Conservation (phyloP, 1,140 invertebrate species). For the Drosophila nigrodunni region DNA sequence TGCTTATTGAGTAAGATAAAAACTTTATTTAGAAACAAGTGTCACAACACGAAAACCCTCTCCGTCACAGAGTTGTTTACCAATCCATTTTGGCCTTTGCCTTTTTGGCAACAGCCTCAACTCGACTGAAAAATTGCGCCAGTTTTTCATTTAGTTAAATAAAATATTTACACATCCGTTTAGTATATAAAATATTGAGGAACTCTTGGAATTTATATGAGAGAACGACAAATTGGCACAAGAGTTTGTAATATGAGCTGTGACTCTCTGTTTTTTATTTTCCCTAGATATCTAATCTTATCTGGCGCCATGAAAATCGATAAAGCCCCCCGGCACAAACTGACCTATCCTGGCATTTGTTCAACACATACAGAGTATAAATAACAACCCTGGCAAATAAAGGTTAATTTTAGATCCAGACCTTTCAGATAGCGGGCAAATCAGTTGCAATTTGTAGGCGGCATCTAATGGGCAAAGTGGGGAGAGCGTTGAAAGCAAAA, state of each 20-base stretch:
- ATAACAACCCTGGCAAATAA: constrained; percentile 48
- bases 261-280: not conserved
- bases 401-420: constrained; percentile 41
- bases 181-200: constrained; percentile 25
- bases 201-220: constrained; percentile 22
- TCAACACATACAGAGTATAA: constrained; percentile 4
- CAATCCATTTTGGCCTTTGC: constrained; percentile 30
- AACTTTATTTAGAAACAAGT: not conserved
- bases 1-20: not conserved
- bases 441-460: constrained; percentile 10
- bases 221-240: constrained; percentile 36
- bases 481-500: constrained; percentile 4
- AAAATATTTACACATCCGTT: constrained; percentile 21
- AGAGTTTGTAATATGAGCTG: constrained; percentile 38
- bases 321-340: constrained; percentile 34
- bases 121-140: not conserved
- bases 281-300: constrained; percentile 50
- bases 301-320: constrained; percentile 60
- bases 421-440: constrained; percentile 9
- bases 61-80: not conserved
- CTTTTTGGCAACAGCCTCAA: constrained; percentile 12
- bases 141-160: constrained; percentile 5
- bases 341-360: constrained; percentile 54
- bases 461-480: constrained; percentile 3
- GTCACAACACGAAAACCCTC: too few relatives aligned